A percentile compares a stretch with the other conserved stretches of the same genome.
Conservation (phyloP, 2,797 vertebrate genomes). For the Oophaga sylvatica region DNA sequence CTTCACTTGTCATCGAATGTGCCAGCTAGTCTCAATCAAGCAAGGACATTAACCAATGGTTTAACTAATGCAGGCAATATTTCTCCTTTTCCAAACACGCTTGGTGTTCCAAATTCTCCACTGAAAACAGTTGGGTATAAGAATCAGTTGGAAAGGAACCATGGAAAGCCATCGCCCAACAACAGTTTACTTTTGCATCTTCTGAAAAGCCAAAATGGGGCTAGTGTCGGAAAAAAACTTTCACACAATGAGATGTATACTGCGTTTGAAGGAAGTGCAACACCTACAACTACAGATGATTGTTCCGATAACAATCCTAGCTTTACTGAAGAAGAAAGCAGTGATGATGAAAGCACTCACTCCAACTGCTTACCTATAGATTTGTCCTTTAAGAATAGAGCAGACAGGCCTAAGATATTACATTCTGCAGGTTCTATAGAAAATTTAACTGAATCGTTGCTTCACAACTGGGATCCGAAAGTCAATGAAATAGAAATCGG, state of each 20-base stretch:
- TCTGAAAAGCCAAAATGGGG: conserved; percentile 92
- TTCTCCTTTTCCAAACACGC: conserved; percentile 75
- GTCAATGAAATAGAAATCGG: conserved; percentile 75
- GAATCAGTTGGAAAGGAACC: conserved; percentile 81
- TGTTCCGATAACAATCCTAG: conserved; percentile 92
- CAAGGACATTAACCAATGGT: conserved; percentile 80
- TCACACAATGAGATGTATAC: conserved; percentile 82
- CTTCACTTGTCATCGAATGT: conserved; percentile 79
- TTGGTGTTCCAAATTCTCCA: conserved; percentile 75
- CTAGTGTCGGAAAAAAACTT: conserved; percentile 84
- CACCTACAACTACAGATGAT: conserved; percentile 88
- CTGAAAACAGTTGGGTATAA: conserved; percentile 80
- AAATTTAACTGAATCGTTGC: conserved; percentile 89
- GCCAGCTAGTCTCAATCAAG: conserved; percentile 82
- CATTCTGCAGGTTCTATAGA: conserved; percentile 78
- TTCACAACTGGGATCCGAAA: conserved; percentile 95
- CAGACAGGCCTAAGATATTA: conserved; percentile 75
- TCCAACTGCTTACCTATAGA: conserved; percentile 96
- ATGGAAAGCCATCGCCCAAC: conserved; percentile 84
- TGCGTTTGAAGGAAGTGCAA: conserved; percentile 83
- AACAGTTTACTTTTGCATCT: conserved; percentile 95
- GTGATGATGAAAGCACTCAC: conserved; percentile 91
- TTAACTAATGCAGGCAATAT: conserved; percentile 77
- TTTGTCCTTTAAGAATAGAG: conserved; percentile 89
- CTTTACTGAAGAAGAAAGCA: conserved; percentile 92